phyloP scores from a whole-genome alignment of 2,113 vertebrate species.

The Raja brachyura region DNA sequence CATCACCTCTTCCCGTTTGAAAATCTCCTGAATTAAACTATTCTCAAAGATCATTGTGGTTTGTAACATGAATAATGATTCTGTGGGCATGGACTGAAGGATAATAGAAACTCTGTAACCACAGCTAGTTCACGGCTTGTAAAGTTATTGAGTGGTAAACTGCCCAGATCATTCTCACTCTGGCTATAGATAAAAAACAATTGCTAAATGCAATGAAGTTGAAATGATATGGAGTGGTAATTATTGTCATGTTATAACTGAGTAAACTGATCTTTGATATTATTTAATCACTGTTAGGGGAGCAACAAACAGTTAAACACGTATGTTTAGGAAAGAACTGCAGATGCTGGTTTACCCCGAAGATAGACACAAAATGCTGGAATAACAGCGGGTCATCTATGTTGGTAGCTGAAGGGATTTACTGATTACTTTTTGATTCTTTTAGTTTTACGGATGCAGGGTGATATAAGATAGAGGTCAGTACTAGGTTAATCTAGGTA shows the following conservation, averaged over 20 bases:
- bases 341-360: too few relatives aligned
- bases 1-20: background rate
- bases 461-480: background rate
- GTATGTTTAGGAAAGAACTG: background rate
- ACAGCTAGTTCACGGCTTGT: background rate
- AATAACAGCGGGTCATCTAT: too few relatives aligned
- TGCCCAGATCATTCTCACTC: background rate
- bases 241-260: background rate
- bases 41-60: background rate
- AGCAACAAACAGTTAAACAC: background rate
- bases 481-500: background rate
- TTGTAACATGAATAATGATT: background rate
- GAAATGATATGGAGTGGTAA: background rate
- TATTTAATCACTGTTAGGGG: background rate
- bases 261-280: background rate
- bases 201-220: background rate
- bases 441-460: background rate
- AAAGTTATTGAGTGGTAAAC: background rate
- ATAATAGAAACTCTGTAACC: background rate
- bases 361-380: too few relatives aligned
- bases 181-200: background rate
- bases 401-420: background rate
- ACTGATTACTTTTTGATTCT: background rate
- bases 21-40: background rate
- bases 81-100: background rate